These are phyloP conservation scores for Tetragonisca angustula DNA, from an alignment of 2,888 invertebrate genomes.

Conservation along the genomic window DNA sequence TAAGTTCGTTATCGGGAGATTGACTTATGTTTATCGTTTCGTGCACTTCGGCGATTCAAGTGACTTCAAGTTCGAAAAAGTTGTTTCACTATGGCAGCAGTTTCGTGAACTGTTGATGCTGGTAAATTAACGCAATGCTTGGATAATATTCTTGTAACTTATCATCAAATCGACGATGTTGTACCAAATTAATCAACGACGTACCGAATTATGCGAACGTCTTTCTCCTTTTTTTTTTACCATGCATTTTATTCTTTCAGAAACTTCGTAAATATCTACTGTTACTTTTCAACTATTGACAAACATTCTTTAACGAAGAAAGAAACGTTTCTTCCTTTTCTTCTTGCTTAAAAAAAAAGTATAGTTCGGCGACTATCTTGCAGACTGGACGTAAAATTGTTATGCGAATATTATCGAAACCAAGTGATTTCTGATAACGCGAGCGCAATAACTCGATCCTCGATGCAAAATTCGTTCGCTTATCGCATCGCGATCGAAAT, in stretches of 20 bases:
- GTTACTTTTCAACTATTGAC: background rate
- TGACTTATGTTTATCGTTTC: slow-evolving; percentile 43
- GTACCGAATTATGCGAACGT: slow-evolving; percentile 44
- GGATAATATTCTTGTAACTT: slow-evolving; percentile 68
- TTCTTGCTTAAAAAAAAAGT: too few species aligned
- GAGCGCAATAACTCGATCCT: too few species aligned
- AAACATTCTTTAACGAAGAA: background rate
- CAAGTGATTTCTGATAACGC: slow-evolving; percentile 16
- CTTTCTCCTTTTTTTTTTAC: slow-evolving; percentile 26
- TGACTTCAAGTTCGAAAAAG: slow-evolving; percentile 45
- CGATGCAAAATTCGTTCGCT: too few species aligned
- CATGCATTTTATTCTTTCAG: slow-evolving; percentile 7
- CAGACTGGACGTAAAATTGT: slow-evolving; percentile 23
- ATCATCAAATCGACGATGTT: slow-evolving; percentile 57
- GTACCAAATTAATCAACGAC: slow-evolving; percentile 67
- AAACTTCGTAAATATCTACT: background rate
- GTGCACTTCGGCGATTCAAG: slow-evolving; percentile 25
- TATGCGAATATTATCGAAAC: slow-evolving; percentile 67
- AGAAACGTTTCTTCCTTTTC: too few species aligned
- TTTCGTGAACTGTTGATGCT: slow-evolving; percentile 24
- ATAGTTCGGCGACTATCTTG: too few species aligned
- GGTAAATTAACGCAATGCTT: slow-evolving; percentile 50
- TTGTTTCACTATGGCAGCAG: slow-evolving; percentile 17
- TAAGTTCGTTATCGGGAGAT: slow-evolving; percentile 17
- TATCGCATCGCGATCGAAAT: too few species aligned